Evolutionary conservation across 2,113 vertebrate genomes (phyloP).

Genomic region (Arothron firmamentum): DNA sequence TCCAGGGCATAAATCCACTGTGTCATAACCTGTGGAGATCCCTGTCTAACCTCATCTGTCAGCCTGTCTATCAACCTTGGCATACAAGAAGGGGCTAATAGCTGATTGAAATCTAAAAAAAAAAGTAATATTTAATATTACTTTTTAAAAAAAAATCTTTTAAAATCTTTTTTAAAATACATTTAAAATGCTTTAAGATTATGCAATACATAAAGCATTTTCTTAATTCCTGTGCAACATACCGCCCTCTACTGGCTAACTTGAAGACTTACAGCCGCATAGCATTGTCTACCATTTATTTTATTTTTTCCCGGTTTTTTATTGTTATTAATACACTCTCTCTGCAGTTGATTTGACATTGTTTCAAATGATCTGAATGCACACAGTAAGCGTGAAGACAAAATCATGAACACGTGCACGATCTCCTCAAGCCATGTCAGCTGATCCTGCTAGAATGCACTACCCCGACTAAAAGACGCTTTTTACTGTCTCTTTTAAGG

Average conservation of each 20-base stretch:
- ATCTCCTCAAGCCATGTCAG: constrained; percentile 26
- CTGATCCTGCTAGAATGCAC: constrained; percentile 18
- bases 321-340: neutral
- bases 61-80: no score
- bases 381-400: neutral
- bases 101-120: neutral
- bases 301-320: neutral
- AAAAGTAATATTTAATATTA: neutral
- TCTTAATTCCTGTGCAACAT: no score
- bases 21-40: no score
- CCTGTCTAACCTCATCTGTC: no score
- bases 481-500: neutral
- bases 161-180: no score
- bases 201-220: no score
- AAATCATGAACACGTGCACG: neutral
- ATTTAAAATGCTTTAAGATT: no score
- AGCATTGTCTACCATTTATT: neutral
- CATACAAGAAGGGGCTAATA: neutral
- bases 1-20: no score
- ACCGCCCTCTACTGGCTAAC: no score
- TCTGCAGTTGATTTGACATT: neutral
- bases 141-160: no score
- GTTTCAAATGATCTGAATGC: neutral
- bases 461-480: neutral
- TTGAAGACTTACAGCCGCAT: neutral